Percentiles rank a stretch among this genome's conserved stretches.
These are phyloP conservation scores for Penaeus chinensis DNA, from an alignment of 1,140 invertebrate species.

Conservation along the genomic window DNA sequence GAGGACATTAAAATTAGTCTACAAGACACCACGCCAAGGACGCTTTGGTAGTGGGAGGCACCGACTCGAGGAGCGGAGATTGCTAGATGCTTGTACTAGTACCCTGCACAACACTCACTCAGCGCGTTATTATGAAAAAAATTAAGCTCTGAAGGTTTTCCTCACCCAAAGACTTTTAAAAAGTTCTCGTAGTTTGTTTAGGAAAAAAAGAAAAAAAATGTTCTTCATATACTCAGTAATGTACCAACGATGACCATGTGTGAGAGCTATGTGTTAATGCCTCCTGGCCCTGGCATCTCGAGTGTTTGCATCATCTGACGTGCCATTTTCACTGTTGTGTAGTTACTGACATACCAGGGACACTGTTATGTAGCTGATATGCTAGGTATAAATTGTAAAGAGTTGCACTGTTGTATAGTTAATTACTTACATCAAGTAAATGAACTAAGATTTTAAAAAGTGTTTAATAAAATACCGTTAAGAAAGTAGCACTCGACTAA, in stretches of 20 bases:
- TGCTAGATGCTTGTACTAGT: slow-evolving; percentile 41
- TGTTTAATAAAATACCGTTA: no score
- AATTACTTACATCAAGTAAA: no score
- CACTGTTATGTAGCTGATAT: slow-evolving; percentile 15
- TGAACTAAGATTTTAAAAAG: no score
- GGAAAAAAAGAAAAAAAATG: slow-evolving; percentile 20
- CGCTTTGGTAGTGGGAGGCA: no score
- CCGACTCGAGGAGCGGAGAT: slow-evolving; percentile 9
- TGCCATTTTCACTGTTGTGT: neutral
- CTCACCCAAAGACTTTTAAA: slow-evolving; percentile 30
- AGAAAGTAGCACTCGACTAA: no score
- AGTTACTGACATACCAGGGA: slow-evolving; percentile 20
- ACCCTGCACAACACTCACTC: slow-evolving; percentile 32
- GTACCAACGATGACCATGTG: slow-evolving; percentile 32
- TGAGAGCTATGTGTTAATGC: slow-evolving; percentile 3
- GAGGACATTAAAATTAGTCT: neutral
- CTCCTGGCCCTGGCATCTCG: neutral
- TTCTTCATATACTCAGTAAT: slow-evolving; percentile 30
- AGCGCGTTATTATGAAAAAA: slow-evolving; percentile 12
- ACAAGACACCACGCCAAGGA: no score
- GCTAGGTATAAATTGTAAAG: neutral
- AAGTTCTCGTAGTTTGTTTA: slow-evolving; percentile 42
- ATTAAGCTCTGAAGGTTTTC: slow-evolving; percentile 44
- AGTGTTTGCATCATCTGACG: neutral
- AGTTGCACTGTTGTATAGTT: no score